phyloP scores from a whole-genome alignment of 2,888 invertebrate genomes.

The Julus scandinavius region DNA sequence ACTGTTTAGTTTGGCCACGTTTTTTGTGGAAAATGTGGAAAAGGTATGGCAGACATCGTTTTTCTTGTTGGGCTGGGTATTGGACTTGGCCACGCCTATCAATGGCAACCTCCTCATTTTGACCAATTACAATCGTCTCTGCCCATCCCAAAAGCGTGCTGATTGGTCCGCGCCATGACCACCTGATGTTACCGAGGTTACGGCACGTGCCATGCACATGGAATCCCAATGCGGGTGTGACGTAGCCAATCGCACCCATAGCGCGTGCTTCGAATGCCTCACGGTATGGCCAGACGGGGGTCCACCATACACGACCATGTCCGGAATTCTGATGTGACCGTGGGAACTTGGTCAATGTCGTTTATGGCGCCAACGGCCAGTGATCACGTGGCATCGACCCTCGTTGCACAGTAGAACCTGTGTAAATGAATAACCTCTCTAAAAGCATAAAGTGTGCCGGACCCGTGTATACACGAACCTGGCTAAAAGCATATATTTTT shows the following conservation, averaged over 20 bases:
- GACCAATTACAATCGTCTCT: neutral
- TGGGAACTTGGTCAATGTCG: no score
- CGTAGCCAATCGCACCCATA: neutral
- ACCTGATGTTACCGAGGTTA: conserved; percentile 26
- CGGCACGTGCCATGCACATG: conserved; percentile 33
- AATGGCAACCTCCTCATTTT: neutral
- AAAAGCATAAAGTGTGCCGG: no score
- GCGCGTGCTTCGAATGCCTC: neutral
- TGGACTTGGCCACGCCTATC: neutral
- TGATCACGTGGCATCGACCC: no score
- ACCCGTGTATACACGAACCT: no score
- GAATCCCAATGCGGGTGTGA: conserved; percentile 14
- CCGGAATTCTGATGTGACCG: no score
- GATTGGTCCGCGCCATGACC: neutral
- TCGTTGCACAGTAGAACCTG: no score
- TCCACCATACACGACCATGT: no score
- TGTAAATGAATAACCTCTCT: no score
- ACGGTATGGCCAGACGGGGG: neutral
- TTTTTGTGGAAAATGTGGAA: neutral
- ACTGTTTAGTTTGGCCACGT: neutral
- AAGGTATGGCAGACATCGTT: neutral
- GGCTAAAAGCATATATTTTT: no score
- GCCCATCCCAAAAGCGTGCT: neutral
- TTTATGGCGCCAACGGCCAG: no score
- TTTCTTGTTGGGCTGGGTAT: neutral